Percentiles rank a stretch among this genome's conserved stretches.
These are phyloP conservation scores for Gonatopus flavifemur DNA, from an alignment of 1,140 invertebrate species.

Conservation along the genomic window DNA sequence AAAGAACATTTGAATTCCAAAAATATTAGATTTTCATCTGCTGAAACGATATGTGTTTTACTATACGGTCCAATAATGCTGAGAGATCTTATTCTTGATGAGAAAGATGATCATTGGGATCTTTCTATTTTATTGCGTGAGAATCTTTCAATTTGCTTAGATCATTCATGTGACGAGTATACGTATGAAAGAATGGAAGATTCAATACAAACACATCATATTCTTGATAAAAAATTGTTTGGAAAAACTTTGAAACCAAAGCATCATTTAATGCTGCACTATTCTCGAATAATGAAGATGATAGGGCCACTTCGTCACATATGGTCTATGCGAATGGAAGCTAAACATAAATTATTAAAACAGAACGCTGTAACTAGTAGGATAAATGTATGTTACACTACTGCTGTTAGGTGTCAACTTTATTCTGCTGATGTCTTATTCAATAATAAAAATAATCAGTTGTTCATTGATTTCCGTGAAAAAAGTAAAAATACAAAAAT, in stretches of 20 bases:
- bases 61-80: constrained; percentile 28
- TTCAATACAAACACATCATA: no score
- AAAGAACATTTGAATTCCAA: constrained; percentile 15
- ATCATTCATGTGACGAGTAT: no score
- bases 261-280: constrained; percentile 1
- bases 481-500: no score
- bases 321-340: not conserved
- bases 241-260: constrained; percentile 4
- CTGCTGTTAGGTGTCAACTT: not conserved
- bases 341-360: not conserved
- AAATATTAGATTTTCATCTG: constrained; percentile 26
- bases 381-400: not conserved
- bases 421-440: not conserved
- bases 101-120: constrained; percentile 27
- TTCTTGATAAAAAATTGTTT: no score
- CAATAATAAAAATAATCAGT: not conserved
- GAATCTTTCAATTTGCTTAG: constrained; percentile 6
- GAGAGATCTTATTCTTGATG: constrained; percentile 28
- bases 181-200: no score
- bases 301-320: not conserved
- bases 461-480: no score
- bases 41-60: constrained; percentile 34
- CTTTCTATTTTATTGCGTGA: constrained; percentile 29
- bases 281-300: not conserved
- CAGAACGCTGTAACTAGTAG: not conserved